These are phyloP conservation scores for Linnaemya vulpina DNA, from an alignment of 2,888 invertebrate species.

Conservation along the genomic window DNA sequence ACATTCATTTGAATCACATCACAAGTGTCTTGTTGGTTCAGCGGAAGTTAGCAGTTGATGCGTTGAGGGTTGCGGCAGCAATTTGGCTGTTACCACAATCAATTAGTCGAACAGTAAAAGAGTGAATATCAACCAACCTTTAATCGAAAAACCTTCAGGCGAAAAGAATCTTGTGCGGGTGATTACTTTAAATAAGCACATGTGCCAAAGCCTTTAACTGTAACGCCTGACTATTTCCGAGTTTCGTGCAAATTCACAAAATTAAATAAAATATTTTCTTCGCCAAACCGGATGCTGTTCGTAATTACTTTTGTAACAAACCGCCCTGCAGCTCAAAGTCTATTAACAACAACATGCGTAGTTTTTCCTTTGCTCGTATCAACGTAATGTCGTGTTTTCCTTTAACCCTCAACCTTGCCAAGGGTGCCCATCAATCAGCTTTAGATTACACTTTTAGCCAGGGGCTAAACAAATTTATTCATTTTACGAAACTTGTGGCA, in stretches of 20 bases:
- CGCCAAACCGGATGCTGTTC: constrained; percentile 60
- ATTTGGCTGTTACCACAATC: constrained; percentile 65
- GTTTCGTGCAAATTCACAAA: constrained; percentile 30
- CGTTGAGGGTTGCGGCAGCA: constrained; percentile 33
- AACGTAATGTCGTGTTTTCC: neutral
- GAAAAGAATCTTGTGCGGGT: neutral
- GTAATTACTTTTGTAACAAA: constrained; percentile 65
- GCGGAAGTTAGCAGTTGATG: constrained; percentile 59
- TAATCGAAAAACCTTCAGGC: constrained; percentile 30
- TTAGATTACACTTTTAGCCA: constrained; percentile 53
- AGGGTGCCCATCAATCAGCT: constrained; percentile 66
- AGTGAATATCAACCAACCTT: neutral
- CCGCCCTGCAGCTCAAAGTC: neutral
- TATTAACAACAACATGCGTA: constrained; percentile 16
- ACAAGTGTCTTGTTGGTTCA: neutral
- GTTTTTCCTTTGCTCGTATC: neutral
- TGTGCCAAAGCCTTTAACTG: neutral
- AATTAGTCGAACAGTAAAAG: constrained; percentile 55
- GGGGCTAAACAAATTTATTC: constrained; percentile 51
- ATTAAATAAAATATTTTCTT: constrained; percentile 53
- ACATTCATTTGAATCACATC: constrained; percentile 57
- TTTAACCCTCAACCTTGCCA: neutral
- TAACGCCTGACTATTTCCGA: constrained; percentile 46
- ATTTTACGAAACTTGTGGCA: constrained; percentile 12
- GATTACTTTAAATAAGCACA: constrained; percentile 9